phyloP scores from a whole-genome alignment of 2,113 vertebrate species.

The Notarius quadriscutis region DNA sequence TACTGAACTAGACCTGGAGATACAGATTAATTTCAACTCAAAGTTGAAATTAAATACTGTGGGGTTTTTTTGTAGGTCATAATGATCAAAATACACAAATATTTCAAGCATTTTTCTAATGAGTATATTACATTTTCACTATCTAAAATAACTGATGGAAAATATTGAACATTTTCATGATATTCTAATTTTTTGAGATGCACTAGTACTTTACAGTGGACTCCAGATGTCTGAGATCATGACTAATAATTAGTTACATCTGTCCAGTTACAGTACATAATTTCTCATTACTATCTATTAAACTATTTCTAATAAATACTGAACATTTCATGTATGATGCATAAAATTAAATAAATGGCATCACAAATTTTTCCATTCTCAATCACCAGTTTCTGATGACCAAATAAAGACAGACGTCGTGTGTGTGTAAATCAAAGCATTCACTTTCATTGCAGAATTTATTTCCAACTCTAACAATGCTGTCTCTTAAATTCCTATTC shows the following conservation, averaged over 20 bases:
- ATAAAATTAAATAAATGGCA: neutral
- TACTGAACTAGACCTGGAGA: too few species aligned
- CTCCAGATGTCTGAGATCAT: neutral
- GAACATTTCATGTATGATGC: neutral
- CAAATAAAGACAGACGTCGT: neutral
- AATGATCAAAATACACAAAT: too few species aligned
- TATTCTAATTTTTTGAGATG: too few species aligned
- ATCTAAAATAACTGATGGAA: too few species aligned
- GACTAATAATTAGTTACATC: neutral
- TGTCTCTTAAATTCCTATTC: neutral
- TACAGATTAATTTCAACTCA: too few species aligned
- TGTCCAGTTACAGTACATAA: neutral
- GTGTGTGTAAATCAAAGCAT: neutral
- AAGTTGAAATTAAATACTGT: too few species aligned
- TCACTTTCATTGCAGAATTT: neutral
- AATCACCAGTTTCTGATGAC: neutral
- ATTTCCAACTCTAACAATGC: neutral
- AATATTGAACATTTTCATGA: too few species aligned
- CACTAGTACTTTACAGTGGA: too few species aligned
- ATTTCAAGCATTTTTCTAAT: too few species aligned
- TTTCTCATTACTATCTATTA: neutral
- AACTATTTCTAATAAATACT: neutral
- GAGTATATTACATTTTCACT: too few species aligned
- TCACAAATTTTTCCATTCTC: neutral
- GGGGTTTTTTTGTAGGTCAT: too few species aligned